A percentile compares a stretch with the other conserved stretches of the same genome.
phyloP scores from a whole-genome alignment of 2,113 vertebrate genomes.

The Toxotes chatareus region DNA sequence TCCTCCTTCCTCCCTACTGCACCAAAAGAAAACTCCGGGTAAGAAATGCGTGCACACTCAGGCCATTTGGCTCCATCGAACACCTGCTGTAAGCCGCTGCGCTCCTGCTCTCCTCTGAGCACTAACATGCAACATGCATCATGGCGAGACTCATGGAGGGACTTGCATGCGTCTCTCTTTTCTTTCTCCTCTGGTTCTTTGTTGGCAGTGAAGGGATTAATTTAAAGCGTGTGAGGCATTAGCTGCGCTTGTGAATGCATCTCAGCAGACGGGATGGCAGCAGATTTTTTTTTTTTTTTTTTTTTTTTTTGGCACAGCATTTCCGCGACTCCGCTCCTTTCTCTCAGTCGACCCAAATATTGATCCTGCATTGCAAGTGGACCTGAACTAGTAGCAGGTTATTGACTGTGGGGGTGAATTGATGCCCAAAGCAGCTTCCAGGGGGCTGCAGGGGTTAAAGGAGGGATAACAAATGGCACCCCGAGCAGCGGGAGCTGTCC shows the following conservation, averaged over 20 bases:
- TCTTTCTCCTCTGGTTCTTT: background rate
- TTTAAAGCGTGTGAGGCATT: slow-evolving; percentile 20
- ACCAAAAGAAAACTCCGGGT: slow-evolving; percentile 84
- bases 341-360: slow-evolving; percentile 27
- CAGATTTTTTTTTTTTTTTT: no score
- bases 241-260: slow-evolving; percentile 27
- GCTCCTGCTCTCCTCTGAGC: slow-evolving; percentile 10
- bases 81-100: slow-evolving; percentile 29
- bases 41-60: slow-evolving; percentile 64
- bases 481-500: slow-evolving; percentile 48
- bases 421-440: slow-evolving; percentile 2
- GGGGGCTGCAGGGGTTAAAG: background rate
- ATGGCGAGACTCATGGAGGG: slow-evolving; percentile 20
- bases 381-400: slow-evolving; percentile 24
- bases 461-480: slow-evolving; percentile 3
- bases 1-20: slow-evolving; percentile 73
- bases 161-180: slow-evolving; percentile 28
- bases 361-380: slow-evolving; percentile 24
- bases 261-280: slow-evolving; percentile 30
- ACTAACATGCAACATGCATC: slow-evolving; percentile 16
- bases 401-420: background rate
- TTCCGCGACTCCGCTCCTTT: background rate
- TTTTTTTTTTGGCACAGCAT: background rate
- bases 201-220: slow-evolving; percentile 3
- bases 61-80: slow-evolving; percentile 28